These are phyloP conservation scores for Corythornis vintsioides DNA, from an alignment of 2,113 vertebrate genomes.

Conservation along the genomic window DNA sequence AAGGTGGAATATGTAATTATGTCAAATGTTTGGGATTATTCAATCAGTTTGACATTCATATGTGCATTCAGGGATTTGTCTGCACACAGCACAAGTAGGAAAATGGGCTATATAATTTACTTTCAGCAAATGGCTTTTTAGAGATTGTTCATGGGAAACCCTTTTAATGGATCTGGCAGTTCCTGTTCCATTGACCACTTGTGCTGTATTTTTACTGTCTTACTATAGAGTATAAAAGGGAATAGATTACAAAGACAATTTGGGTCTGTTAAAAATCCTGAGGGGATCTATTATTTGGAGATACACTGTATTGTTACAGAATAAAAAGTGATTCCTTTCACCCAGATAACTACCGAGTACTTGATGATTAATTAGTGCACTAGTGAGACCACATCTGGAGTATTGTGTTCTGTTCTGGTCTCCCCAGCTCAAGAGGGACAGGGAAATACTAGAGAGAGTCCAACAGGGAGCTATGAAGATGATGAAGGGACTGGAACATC, in stretches of 20 bases:
- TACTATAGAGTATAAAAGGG: not conserved
- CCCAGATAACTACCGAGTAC: not conserved
- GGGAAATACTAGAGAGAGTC: too few relatives aligned
- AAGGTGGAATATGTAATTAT: conserved; percentile 26
- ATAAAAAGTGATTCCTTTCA: not conserved
- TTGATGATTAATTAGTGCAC: not conserved
- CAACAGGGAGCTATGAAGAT: too few relatives aligned
- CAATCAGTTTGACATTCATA: not conserved
- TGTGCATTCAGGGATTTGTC: conserved; percentile 20
- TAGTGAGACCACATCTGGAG: too few relatives aligned
- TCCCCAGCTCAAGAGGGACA: too few relatives aligned
- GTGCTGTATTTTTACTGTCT: not conserved
- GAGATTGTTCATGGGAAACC: not conserved
- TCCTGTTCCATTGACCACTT: not conserved
- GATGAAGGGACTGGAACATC: too few relatives aligned
- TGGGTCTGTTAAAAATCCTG: not conserved
- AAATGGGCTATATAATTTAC: conserved; percentile 24
- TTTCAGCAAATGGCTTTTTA: conserved; percentile 33
- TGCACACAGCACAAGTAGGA: not conserved
- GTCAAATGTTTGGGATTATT: conserved; percentile 27
- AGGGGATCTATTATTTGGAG: conserved; percentile 1
- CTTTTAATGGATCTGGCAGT: conserved; percentile 19
- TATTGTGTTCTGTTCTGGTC: too few relatives aligned
- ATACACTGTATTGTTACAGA: not conserved
- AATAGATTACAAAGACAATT: not conserved